A percentile compares a stretch with the other conserved stretches of the same genome.
These are phyloP conservation scores for Dynastes hyllus DNA, from an alignment of 2,888 invertebrate genomes.

Conservation along the genomic window DNA sequence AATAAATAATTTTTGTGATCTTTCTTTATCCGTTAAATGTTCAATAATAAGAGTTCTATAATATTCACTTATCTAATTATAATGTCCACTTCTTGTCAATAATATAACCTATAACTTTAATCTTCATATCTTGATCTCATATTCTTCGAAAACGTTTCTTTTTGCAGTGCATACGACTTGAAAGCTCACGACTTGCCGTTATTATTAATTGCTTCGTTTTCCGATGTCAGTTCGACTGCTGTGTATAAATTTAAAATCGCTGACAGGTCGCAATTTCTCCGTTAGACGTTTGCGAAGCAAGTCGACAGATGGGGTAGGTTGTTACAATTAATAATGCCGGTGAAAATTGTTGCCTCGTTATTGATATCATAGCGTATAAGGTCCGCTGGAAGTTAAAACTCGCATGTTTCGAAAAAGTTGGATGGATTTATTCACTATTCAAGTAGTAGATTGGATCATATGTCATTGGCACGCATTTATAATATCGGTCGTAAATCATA, in stretches of 20 bases:
- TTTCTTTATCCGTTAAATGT: no score
- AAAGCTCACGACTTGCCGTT: constrained; percentile 30
- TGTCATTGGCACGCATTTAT: constrained; percentile 22
- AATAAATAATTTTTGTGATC: no score
- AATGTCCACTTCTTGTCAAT: not conserved
- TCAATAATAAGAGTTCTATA: no score
- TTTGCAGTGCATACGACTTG: not conserved
- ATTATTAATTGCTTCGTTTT: constrained; percentile 39
- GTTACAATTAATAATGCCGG: constrained; percentile 44
- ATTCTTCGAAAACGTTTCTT: constrained; percentile 3
- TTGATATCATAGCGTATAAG: constrained; percentile 9
- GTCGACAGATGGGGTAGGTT: constrained; percentile 23
- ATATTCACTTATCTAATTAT: no score
- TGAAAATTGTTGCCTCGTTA: constrained; percentile 25
- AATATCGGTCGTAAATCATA: constrained; percentile 19
- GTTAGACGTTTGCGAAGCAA: constrained; percentile 8
- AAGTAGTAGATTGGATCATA: constrained; percentile 1
- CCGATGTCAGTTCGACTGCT: constrained; percentile 25
- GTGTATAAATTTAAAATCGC: constrained; percentile 38
- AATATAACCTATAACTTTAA: not conserved
- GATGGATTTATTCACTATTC: constrained; percentile 19
- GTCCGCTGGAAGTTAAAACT: constrained; percentile 36
- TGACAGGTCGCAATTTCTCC: constrained; percentile 43
- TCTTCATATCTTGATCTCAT: not conserved
- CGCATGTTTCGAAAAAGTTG: constrained; percentile 29